phyloP scores from a whole-genome alignment of 1,140 invertebrate genomes.

The Drosophila pandora region DNA sequence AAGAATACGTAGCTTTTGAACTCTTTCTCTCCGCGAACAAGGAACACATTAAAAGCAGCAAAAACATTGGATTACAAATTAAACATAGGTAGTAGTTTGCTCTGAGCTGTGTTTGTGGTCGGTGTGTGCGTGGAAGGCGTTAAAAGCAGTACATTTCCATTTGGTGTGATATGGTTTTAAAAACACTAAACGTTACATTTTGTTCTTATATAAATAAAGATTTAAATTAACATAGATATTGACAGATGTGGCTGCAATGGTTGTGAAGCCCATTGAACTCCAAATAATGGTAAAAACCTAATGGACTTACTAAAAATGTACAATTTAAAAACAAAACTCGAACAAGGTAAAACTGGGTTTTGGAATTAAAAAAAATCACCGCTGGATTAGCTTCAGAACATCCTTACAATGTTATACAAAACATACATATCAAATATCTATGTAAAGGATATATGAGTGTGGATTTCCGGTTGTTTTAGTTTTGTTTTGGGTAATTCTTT shows the following conservation, averaged over 20 bases:
- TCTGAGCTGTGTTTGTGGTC: conserved; percentile 28
- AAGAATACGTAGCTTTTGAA: not conserved
- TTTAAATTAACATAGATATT: not conserved
- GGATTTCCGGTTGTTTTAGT: not conserved
- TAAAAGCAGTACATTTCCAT: conserved; percentile 6
- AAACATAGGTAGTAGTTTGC: conserved; percentile 7
- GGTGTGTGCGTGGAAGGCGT: conserved; percentile 8
- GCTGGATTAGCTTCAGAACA: not conserved
- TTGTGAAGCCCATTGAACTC: too few species aligned
- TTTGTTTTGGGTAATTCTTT: not conserved
- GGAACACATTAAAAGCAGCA: conserved; percentile 35
- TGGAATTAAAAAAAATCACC: not conserved
- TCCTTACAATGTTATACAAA: not conserved
- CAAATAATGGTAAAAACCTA: too few species aligned
- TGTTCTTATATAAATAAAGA: not conserved
- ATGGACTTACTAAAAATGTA: not conserved
- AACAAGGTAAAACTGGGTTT: not conserved
- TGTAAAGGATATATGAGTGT: conserved; percentile 13
- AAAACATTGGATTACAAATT: conserved; percentile 20
- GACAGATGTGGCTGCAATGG: not conserved
- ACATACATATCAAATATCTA: conserved; percentile 6
- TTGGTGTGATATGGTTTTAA: not conserved
- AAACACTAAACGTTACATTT: not conserved
- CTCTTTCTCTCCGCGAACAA: conserved; percentile 16
- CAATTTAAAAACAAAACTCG: not conserved